Evolutionary conservation across 2,797 vertebrate genomes (phyloP).

Genomic region (Carcharodon carcharias): DNA sequence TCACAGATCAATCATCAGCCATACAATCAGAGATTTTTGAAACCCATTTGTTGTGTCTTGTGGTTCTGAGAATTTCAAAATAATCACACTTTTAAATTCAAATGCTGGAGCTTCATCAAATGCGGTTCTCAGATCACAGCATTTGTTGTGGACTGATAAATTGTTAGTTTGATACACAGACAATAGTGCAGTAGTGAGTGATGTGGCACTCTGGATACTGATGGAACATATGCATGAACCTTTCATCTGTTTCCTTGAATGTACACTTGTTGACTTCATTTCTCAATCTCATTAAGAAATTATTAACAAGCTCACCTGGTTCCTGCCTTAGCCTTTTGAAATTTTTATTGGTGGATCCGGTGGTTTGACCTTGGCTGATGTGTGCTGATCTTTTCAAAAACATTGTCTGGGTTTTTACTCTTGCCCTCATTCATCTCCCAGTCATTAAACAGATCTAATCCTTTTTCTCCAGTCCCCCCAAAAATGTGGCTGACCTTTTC

Average conservation of each 20-base stretch:
- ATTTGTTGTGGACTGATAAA: no score
- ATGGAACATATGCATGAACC: not conserved
- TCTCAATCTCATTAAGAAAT: not conserved
- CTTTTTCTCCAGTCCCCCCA: no score
- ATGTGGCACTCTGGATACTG: not conserved
- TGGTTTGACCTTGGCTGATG: not conserved
- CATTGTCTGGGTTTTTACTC: not conserved
- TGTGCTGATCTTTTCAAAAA: not conserved
- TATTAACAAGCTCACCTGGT: not conserved
- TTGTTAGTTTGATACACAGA: no score
- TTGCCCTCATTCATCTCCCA: not conserved
- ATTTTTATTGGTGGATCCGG: not conserved
- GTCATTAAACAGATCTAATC: not conserved
- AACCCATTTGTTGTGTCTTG: not conserved
- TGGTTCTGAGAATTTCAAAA: no score
- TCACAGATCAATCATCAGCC: not conserved
- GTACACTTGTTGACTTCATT: not conserved
- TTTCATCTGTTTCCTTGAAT: not conserved
- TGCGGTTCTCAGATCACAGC: no score
- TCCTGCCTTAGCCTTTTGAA: not conserved
- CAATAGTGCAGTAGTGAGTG: not conserved
- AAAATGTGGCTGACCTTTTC: not conserved
- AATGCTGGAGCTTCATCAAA: no score
- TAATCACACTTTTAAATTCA: no score
- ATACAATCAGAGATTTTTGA: not conserved